A percentile compares a stretch with the other conserved stretches of the same genome.
Conservation (phyloP, 2,888 invertebrate genomes). For the Sarcophaga rosellei region DNA sequence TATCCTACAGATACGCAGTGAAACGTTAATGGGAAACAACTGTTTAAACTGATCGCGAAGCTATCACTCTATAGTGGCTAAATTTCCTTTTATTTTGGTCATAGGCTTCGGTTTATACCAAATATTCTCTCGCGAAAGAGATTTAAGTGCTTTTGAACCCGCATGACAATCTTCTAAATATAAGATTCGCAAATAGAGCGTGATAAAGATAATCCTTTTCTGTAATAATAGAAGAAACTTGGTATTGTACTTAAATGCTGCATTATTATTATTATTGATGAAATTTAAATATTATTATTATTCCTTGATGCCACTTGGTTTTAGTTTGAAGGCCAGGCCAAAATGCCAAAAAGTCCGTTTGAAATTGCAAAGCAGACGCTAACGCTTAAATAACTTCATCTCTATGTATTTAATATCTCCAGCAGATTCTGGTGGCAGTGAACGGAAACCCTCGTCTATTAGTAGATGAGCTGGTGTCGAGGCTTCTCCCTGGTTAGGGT, state of each 20-base stretch:
- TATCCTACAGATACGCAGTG: not conserved
- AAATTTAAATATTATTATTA: no score
- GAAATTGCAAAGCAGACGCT: not conserved
- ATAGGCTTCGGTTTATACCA: not conserved
- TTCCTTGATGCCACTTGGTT: not conserved
- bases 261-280: no score
- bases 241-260: not conserved
- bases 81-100: not conserved
- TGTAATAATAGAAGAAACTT: not conserved
- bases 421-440: not conserved
- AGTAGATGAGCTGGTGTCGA: not conserved
- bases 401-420: not conserved
- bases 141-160: not conserved
- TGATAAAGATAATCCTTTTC: no score
- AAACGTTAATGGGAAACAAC: not conserved
- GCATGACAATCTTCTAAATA: not conserved
- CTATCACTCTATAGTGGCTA: not conserved
- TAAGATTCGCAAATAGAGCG: not conserved
- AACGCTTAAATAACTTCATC: no score
- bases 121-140: not conserved
- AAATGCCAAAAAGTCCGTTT: not conserved
- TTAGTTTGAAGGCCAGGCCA: not conserved
- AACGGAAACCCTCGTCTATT: no score
- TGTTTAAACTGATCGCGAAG: not conserved
- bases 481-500: constrained; percentile 13